Percentiles rank a stretch among this genome's conserved stretches.
These are phyloP conservation scores for Rhyzopertha dominica DNA, from an alignment of 1,140 invertebrate genomes.

Conservation along the genomic window DNA sequence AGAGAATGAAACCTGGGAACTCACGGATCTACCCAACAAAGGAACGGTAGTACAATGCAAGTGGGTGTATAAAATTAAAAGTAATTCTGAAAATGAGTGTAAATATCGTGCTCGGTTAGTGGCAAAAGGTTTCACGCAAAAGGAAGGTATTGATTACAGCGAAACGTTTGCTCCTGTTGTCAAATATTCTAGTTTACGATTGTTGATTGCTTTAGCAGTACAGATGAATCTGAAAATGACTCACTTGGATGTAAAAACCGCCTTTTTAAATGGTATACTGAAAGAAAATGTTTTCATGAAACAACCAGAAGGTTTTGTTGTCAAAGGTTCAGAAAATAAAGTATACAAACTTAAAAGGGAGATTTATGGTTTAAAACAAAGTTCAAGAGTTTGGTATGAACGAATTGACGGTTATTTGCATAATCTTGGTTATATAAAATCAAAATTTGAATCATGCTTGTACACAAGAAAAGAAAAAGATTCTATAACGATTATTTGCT, in stretches of 20 bases:
- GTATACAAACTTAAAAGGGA: constrained; percentile 40
- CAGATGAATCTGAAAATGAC: constrained; percentile 17
- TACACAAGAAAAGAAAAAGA: constrained; percentile 27
- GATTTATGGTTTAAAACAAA: constrained; percentile 47
- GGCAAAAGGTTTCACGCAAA: constrained; percentile 43
- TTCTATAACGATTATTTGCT: constrained; percentile 28
- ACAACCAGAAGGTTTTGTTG: constrained; percentile 39
- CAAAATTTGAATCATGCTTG: constrained; percentile 36
- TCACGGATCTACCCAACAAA: constrained; percentile 29
- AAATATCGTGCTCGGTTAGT: constrained; percentile 39
- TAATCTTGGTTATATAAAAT: constrained; percentile 27
- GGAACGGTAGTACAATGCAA: constrained; percentile 38
- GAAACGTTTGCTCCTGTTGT: constrained; percentile 42
- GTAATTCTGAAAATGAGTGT: constrained; percentile 35
- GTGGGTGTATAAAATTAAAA: constrained; percentile 46
- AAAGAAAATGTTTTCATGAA: too few relatives aligned
- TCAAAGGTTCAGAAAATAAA: constrained; percentile 19
- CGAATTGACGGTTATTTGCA: constrained; percentile 29
- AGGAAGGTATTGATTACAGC: constrained; percentile 40
- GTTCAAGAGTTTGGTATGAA: constrained; percentile 43
- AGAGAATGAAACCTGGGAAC: constrained; percentile 42
- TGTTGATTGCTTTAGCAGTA: constrained; percentile 21
- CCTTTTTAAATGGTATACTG: too few relatives aligned
- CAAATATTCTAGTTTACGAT: constrained; percentile 39
- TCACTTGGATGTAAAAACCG: constrained; percentile 45